Conservation (phyloP, 2,888 invertebrate species). For the Epicampocera succincta region DNA sequence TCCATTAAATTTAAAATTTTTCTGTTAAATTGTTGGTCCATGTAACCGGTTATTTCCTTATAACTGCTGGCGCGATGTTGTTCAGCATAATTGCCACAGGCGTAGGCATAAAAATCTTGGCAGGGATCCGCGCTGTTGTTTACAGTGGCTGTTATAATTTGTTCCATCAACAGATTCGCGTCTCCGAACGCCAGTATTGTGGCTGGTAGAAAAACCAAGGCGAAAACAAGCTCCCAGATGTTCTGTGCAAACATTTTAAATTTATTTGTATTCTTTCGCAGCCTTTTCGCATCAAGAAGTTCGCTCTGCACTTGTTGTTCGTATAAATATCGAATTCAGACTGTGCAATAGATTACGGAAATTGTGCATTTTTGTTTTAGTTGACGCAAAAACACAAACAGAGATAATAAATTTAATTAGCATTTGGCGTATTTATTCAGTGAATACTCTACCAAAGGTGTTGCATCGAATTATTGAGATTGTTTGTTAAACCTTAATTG, state of each 20-base stretch:
- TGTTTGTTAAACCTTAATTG: not conserved
- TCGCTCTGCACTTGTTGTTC: conserved; percentile 18
- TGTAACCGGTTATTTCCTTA: conserved; percentile 72
- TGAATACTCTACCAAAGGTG: not conserved
- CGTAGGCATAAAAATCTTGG: conserved; percentile 75
- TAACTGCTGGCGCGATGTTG: conserved; percentile 69
- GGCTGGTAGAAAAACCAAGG: not conserved
- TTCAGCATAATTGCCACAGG: conserved; percentile 75
- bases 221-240: not conserved
- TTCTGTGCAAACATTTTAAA: not conserved
- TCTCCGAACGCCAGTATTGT: not conserved
- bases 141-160: conserved; percentile 70
- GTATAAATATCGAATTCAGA: not conserved
- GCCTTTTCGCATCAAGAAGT: not conserved
- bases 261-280: not conserved
- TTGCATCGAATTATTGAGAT: not conserved
- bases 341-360: not conserved
- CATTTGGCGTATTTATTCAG: not conserved
- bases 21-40: conserved; percentile 75
- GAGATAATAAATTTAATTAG: conserved; percentile 28
- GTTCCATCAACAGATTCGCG: not conserved
- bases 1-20: conserved; percentile 71
- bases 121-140: conserved; percentile 71
- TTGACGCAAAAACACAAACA: not conserved
- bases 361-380: conserved; percentile 6